A percentile compares a stretch with the other conserved stretches of the same genome.
Evolutionary conservation across 2,113 vertebrate genomes (phyloP).

Genomic region (Hepsetus odoe): DNA sequence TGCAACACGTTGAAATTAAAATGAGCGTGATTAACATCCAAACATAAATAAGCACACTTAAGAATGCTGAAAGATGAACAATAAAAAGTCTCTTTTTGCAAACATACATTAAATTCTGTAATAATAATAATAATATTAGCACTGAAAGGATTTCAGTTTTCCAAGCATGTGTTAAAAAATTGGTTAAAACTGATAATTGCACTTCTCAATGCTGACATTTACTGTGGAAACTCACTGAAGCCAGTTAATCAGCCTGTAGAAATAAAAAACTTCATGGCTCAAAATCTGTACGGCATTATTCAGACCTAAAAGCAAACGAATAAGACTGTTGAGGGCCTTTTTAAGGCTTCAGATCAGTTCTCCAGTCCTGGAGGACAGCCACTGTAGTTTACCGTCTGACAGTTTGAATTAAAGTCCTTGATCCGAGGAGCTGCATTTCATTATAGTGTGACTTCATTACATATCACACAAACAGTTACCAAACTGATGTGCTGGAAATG

Average conservation of each 20-base stretch:
- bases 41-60: not conserved
- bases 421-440: not conserved
- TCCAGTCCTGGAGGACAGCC: not conserved
- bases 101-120: conserved; percentile 6
- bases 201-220: not conserved
- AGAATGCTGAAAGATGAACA: not conserved
- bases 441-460: too few species aligned
- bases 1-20: conserved; percentile 8
- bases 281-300: conserved; percentile 2
- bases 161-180: not conserved
- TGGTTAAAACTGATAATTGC: not conserved
- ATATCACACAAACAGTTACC: too few species aligned
- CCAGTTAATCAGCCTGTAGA: not conserved
- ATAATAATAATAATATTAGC: not conserved
- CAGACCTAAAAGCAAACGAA: not conserved
- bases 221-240: not conserved
- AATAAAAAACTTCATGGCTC: conserved; percentile 9
- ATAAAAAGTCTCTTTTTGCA: conserved; percentile 30
- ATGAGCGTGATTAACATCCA: not conserved
- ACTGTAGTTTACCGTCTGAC: not conserved
- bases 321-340: not conserved
- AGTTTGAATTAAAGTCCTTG: too few species aligned
- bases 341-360: not conserved
- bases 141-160: not conserved
- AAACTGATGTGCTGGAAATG: too few species aligned